These are phyloP conservation scores for Cephus runcator DNA, from an alignment of 2,888 invertebrate species.

Conservation along the genomic window DNA sequence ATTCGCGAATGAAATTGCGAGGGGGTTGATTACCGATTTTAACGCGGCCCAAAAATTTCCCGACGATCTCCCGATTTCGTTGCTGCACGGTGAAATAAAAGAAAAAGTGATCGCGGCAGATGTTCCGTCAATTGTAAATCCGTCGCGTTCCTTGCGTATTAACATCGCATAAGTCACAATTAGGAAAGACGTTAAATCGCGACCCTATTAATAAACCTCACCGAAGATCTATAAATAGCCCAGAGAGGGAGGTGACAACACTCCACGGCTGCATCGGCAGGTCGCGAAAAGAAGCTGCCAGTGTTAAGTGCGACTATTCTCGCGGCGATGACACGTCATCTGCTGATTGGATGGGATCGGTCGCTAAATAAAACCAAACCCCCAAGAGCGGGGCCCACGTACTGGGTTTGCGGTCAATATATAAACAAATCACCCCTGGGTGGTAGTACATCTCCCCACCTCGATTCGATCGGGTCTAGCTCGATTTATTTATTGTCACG, in stretches of 20 bases:
- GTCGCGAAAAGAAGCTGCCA: slow-evolving; percentile 49
- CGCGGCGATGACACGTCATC: slow-evolving; percentile 54
- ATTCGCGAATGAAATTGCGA: too few species aligned
- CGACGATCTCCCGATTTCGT: not conserved
- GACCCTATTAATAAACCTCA: slow-evolving; percentile 54
- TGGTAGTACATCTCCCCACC: not conserved
- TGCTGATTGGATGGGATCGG: slow-evolving; percentile 44
- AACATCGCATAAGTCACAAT: slow-evolving; percentile 46
- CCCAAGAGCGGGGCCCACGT: not conserved
- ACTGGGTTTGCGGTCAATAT: not conserved
- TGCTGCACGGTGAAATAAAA: not conserved
- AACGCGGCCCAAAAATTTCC: too few species aligned
- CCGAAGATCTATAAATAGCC: slow-evolving; percentile 20
- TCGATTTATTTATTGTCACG: not conserved
- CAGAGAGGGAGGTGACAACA: slow-evolving; percentile 31
- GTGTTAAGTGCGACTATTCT: slow-evolving; percentile 57
- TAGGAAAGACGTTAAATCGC: slow-evolving; percentile 52
- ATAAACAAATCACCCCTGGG: not conserved
- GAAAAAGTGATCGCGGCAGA: not conserved
- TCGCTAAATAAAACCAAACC: slow-evolving; percentile 32
- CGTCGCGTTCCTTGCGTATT: not conserved
- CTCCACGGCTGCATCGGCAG: slow-evolving; percentile 47
- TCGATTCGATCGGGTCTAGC: not conserved
- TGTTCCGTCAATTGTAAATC: not conserved
- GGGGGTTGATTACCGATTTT: too few species aligned